Evolutionary conservation across 1,140 invertebrate genomes (phyloP), one percentile per base, ranked within the genome.

Genomic region (Penaeus vannamei): DNA sequence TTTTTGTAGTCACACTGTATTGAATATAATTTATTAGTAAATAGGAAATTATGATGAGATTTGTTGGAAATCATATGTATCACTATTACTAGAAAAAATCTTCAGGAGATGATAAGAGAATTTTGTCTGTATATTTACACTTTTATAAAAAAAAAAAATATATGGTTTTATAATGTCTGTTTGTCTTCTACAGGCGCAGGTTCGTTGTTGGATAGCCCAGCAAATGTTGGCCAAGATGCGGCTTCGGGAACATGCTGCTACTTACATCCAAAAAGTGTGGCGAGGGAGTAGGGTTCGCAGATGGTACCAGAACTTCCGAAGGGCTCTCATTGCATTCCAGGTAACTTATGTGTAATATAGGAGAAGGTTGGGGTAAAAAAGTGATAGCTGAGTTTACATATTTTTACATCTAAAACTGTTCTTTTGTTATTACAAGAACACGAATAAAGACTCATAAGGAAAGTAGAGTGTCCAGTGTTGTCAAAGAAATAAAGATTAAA

Each of bases 251-350:
- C 92, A 94, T 20, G 96, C 97, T 3, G 96, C 96, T 1, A 93
- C 95, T 20, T 95, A 95, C 77, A 96, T 98, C 86, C 97, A 98
- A 92, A 94, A 95, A 76, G 94, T 94, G 76, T 98, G 96, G 96
- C 93, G 96, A 87, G 94, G 95, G 19, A 95, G 95, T 91, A 94
- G 94, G 84, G 94, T 94, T 26, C 93, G 95, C 22, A 94, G 94
- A 42, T 96, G 95, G 95, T 96, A 95, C 92, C 93, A 95, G 81
- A 95, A 95, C 81, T 92, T 97, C 0, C 94, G 94, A 53, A 92
- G 92, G 1, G 94, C 94, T 32, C 92, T 96, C 29, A 93, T 97
- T 17, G 92, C 92, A 0, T 95, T 98, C 92, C 97, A 98, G 93
- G 95, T 96, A 14, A 94, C 94, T 88, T 94, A 95, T 19, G 93